A percentile compares a stretch with the other conserved stretches of the same genome.
Evolutionary conservation across 2,888 invertebrate genomes (phyloP).

Genomic region (Drosophila nr. perissopoda): DNA sequence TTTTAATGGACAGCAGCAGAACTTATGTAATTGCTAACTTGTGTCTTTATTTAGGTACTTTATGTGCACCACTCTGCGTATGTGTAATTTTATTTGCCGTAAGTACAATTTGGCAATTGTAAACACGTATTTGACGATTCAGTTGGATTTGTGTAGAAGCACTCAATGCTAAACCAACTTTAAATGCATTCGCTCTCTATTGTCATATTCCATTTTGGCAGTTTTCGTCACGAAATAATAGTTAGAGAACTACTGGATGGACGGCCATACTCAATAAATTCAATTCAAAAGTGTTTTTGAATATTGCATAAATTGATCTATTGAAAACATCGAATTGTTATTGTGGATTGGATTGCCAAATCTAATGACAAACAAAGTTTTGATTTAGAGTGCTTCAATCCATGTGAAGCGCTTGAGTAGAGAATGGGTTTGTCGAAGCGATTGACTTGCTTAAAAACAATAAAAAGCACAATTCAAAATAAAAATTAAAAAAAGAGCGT

Average conservation of each 20-base stretch:
- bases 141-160: slow-evolving; percentile 32
- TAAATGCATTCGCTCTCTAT: slow-evolving; percentile 22
- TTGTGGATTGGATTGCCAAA: neutral
- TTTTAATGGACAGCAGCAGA: neutral
- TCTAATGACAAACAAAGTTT: neutral
- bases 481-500: neutral
- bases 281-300: neutral
- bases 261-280: neutral
- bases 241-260: slow-evolving; percentile 4
- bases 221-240: slow-evolving; percentile 40
- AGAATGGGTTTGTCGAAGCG: neutral
- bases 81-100: slow-evolving; percentile 28
- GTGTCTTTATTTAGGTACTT: neutral
- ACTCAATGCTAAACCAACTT: slow-evolving; percentile 1
- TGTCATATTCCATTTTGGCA: slow-evolving; percentile 28
- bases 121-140: slow-evolving; percentile 9
- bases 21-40: slow-evolving; percentile 2
- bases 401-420: neutral
- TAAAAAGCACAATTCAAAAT: neutral
- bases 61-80: slow-evolving; percentile 22
- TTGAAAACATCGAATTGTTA: slow-evolving; percentile 9
- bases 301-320: slow-evolving; percentile 9
- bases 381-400: neutral
- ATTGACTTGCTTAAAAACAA: neutral
- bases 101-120: neutral